phyloP scores from a whole-genome alignment of 1,140 invertebrate genomes.

The Alviniconcha marisindica region DNA sequence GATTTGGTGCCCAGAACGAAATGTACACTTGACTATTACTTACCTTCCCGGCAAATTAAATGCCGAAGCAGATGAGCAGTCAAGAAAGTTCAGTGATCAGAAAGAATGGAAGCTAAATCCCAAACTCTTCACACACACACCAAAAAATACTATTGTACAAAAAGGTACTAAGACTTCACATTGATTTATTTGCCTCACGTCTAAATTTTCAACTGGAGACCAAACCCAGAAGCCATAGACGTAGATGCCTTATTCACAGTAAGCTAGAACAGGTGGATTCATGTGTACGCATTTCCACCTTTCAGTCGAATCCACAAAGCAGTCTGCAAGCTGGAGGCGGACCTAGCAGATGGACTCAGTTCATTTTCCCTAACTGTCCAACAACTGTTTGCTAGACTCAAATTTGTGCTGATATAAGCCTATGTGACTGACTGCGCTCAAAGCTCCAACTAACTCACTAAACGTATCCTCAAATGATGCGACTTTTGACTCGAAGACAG shows the following conservation, averaged over 20 bases:
- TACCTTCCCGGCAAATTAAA: constrained; percentile 19
- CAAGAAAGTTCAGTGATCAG: neutral
- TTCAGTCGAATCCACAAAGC: constrained; percentile 8
- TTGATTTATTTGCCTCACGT: too few relatives aligned
- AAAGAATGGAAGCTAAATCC: constrained; percentile 23
- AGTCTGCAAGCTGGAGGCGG: neutral
- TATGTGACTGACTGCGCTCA: too few relatives aligned
- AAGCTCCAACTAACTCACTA: too few relatives aligned
- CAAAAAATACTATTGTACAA: neutral
- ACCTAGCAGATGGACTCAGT: neutral
- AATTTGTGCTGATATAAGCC: too few relatives aligned
- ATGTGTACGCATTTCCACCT: constrained; percentile 23
- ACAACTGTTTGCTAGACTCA: too few relatives aligned
- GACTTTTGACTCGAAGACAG: neutral
- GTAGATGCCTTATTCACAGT: constrained; percentile 13
- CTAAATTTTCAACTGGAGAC: neutral
- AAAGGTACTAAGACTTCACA: too few relatives aligned
- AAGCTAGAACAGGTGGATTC: neutral
- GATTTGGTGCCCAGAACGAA: neutral
- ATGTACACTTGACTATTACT: neutral
- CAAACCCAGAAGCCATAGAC: neutral
- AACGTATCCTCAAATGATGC: too few relatives aligned
- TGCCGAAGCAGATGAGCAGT: neutral
- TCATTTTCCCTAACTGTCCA: neutral
- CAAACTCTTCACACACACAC: too few relatives aligned